Base-by-base conservation (phyloP, 2,113 vertebrate genomes). In the Aspiorhynchus laticeps region DNA sequence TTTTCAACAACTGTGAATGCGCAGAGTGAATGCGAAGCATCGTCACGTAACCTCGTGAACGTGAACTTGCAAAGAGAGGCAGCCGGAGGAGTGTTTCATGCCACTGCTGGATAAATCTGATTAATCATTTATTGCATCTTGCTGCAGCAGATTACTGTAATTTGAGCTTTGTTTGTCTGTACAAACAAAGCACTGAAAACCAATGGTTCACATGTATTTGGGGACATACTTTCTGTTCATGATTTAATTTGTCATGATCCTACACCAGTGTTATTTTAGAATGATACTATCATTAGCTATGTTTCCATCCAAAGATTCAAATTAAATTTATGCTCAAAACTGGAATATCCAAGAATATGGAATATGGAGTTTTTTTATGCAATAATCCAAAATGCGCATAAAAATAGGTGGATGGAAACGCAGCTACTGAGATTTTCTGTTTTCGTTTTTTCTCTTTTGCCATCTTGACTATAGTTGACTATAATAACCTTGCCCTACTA, bases 91-190 rank as follows among this genome's bases (percentile, higher is more conserved):
- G 63, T 26, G 61, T 38, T 43, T 79, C 59, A 80, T 86, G 59
- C 28, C 43, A 53, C 24, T 0, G 19, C 75, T 24, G 61, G 63
- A 80, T 76, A 86, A 80, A 86, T 80, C 59, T 80, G 59, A 69
- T n/a, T n/a, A n/a, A n/a, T n/a, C n/a, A n/a, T n/a, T n/a, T n/a
- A 78, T 79, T 86, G 82, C 67, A n/a, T 84, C 67, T 84, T 53
- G 67, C 48, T 41, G 46, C 31, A 84, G 46, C 61, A 86, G 33
- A 86, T 80, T 86, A 78, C 38, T 80, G 14, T 67, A 80, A 79
- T 80, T 86, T 61, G 21, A 56, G 61, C 24, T 77, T 74, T 87
- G 78, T 81, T 74, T 84, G 28, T 19, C 21, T 74, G 28, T n/a
- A 74, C 67, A 84, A 84, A 56, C 31, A 56, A 48, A 53, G 82